phyloP scores from a whole-genome alignment of 2,888 invertebrate genomes.

The Orthonychiurus folsomi region DNA sequence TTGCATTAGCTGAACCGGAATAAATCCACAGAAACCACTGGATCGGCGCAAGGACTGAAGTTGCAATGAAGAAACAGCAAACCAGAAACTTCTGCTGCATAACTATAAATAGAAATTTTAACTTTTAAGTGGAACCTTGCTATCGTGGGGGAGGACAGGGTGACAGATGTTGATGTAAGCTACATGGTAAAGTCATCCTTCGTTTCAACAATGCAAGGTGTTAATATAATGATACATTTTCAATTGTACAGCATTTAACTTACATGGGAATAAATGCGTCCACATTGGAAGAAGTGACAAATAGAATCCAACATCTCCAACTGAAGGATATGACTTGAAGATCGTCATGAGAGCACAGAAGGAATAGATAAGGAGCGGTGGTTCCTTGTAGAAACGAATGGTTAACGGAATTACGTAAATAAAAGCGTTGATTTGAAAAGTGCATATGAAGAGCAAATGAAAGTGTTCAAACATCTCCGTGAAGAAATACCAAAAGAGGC shows the following conservation, averaged over 20 bases:
- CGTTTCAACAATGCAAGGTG: no score
- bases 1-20: conserved; percentile 95
- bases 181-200: no score
- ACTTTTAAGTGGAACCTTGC: background rate
- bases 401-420: conserved; percentile 83
- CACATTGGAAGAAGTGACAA: conserved; percentile 82
- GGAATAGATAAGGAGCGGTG: conserved; percentile 68
- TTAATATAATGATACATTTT: no score
- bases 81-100: conserved; percentile 92
- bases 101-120: conserved; percentile 49
- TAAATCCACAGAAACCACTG: conserved; percentile 98
- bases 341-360: conserved; percentile 74
- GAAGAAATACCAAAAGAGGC: conserved; percentile 99
- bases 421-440: conserved; percentile 92
- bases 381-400: conserved; percentile 66
- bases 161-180: no score
- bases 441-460: conserved; percentile 82
- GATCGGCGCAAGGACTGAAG: conserved; percentile 83
- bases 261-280: conserved; percentile 78
- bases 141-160: background rate
- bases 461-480: conserved; percentile 99
- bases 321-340: conserved; percentile 93
- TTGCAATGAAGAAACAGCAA: conserved; percentile 78
- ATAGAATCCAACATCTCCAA: conserved; percentile 90
- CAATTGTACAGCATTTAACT: conserved; percentile 45